Conservation (phyloP, 2,888 invertebrate species). For the Plebejus melissa region DNA sequence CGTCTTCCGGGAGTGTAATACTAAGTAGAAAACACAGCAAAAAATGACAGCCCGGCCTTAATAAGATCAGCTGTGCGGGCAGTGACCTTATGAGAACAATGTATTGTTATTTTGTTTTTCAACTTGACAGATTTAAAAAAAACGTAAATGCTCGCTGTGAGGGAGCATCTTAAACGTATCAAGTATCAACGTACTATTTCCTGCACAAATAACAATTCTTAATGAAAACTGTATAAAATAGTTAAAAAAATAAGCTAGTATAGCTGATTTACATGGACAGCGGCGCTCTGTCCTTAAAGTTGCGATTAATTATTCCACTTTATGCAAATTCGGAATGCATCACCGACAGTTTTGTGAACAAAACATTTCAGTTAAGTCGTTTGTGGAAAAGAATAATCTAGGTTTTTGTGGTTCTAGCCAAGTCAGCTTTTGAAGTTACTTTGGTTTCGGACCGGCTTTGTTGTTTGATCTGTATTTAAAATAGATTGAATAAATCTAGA, state of each 20-base stretch:
- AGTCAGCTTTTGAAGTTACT: neutral
- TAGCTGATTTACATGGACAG: constrained; percentile 72
- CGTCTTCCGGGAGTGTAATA: no score
- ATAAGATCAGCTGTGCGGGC: no score
- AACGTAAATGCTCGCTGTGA: no score
- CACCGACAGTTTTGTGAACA: neutral
- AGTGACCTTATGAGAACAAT: no score
- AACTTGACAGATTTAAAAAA: no score
- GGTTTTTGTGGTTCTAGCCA: neutral
- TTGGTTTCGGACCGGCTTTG: neutral
- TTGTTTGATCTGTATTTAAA: no score
- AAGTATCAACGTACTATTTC: neutral
- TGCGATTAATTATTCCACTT: constrained; percentile 75
- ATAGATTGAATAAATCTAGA: no score
- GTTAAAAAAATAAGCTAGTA: constrained; percentile 49
- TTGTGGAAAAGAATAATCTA: constrained; percentile 4
- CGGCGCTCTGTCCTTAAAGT: constrained; percentile 70
- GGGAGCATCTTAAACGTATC: neutral
- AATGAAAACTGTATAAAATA: constrained; percentile 33
- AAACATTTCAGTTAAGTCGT: constrained; percentile 18
- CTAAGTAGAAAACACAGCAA: no score
- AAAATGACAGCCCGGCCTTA: no score
- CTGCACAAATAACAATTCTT: constrained; percentile 17
- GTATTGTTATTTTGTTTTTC: no score
- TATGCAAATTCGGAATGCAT: constrained; percentile 54